Percentiles rank a stretch among this genome's conserved stretches.
phyloP scores from a whole-genome alignment of 2,797 vertebrate genomes.

The Otus scops region DNA sequence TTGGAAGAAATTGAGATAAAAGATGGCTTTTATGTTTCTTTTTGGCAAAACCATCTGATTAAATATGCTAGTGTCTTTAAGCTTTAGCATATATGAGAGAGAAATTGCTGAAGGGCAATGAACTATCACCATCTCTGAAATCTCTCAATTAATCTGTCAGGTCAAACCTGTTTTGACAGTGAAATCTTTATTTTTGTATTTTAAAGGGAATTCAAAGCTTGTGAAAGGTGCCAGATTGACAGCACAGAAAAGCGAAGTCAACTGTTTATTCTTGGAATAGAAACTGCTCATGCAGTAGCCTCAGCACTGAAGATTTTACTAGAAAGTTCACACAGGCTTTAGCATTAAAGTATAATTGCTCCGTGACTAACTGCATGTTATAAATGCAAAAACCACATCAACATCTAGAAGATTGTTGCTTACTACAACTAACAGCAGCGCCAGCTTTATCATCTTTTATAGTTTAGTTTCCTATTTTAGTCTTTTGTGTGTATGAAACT shows the following conservation, averaged over 20 bases:
- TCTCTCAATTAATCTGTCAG: neutral
- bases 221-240: neutral
- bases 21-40: neutral
- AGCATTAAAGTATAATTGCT: neutral
- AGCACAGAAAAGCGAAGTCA: neutral
- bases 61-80: neutral
- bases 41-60: neutral
- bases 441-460: neutral
- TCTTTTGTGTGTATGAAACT: neutral
- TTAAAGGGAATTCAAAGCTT: neutral
- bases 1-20: neutral
- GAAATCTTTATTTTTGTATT: constrained; percentile 19
- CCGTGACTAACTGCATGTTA: neutral
- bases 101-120: neutral
- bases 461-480: neutral
- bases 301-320: neutral
- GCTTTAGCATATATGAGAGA: neutral
- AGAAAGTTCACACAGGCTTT: neutral
- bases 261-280: neutral
- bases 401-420: neutral
- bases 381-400: neutral
- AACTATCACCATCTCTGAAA: neutral
- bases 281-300: neutral
- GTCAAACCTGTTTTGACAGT: neutral
- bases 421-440: neutral